Percentiles rank a stretch among this genome's conserved stretches.
phyloP scores from a whole-genome alignment of 2,888 invertebrate genomes.

The Dasypogon diadema region DNA sequence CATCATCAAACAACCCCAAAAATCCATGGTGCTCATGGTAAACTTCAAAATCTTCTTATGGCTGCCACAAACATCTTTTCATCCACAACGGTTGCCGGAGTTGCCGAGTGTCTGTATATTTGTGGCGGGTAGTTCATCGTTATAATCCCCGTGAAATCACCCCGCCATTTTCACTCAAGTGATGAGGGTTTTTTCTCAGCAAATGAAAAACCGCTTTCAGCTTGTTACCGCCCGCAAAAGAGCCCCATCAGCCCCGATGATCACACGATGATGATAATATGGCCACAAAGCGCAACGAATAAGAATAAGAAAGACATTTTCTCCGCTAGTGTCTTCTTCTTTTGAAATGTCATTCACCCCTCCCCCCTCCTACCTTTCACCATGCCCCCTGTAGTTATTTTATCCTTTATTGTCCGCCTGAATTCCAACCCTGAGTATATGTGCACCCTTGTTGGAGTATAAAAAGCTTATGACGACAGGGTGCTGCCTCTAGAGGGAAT shows the following conservation, averaged over 20 bases:
- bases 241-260: conserved; percentile 34
- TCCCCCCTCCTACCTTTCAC: not conserved
- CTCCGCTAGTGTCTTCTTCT: conserved; percentile 20
- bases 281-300: conserved; percentile 33
- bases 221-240: conserved; percentile 48
- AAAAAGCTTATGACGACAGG: conserved; percentile 34
- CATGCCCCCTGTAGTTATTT: not conserved
- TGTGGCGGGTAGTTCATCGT: conserved; percentile 11
- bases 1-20: not conserved
- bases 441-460: conserved; percentile 41
- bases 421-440: not conserved
- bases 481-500: too few species aligned
- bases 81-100: conserved; percentile 1
- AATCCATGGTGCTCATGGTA: too few species aligned
- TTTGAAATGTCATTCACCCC: too few species aligned
- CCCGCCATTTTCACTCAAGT: conserved; percentile 24
- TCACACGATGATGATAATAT: conserved; percentile 35
- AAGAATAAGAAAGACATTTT: conserved; percentile 29
- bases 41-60: too few species aligned
- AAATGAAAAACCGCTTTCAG: conserved; percentile 50
- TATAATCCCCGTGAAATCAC: conserved; percentile 30
- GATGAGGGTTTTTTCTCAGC: conserved; percentile 16
- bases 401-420: not conserved
- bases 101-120: not conserved
- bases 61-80: conserved; percentile 34